Evolutionary conservation across 2,797 vertebrate genomes (phyloP).

Genomic region (Yasuhikotakia modesta): DNA sequence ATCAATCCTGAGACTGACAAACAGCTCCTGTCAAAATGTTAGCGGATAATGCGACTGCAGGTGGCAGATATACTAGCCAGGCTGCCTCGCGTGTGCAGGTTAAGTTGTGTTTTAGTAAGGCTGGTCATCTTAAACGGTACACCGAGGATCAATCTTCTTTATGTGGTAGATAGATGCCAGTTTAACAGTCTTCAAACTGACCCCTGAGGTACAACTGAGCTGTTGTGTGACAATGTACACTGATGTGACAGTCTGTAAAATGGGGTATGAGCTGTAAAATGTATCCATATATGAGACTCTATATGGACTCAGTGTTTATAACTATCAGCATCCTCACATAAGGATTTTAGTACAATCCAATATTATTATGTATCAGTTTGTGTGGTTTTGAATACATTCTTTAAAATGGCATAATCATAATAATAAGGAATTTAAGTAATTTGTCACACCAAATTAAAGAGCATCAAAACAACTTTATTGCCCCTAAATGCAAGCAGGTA

Average conservation of each 20-base stretch:
- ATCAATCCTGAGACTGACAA: constrained; percentile 67
- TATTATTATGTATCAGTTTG: no score
- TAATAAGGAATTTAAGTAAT: no score
- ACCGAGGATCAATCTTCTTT: constrained; percentile 71
- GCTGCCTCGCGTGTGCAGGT: constrained; percentile 63
- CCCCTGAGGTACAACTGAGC: background rate
- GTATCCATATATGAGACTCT: background rate
- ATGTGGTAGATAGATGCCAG: constrained; percentile 50
- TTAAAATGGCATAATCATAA: no score
- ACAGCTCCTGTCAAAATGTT: constrained; percentile 72
- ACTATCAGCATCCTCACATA: background rate
- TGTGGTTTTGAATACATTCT: no score
- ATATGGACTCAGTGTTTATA: background rate
- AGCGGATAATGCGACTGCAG: constrained; percentile 59
- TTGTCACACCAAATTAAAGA: no score
- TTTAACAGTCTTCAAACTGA: constrained; percentile 32
- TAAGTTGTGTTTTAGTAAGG: constrained; percentile 68
- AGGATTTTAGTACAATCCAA: background rate
- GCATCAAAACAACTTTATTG: no score
- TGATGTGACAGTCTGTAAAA: constrained; percentile 25
- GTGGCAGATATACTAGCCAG: constrained; percentile 64
- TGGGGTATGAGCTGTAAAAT: background rate
- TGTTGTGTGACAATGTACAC: background rate
- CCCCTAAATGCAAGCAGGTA: no score
- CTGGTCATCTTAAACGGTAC: constrained; percentile 60